Base-by-base conservation (phyloP, 2,113 vertebrate species). In the Hepsetus odoe region DNA sequence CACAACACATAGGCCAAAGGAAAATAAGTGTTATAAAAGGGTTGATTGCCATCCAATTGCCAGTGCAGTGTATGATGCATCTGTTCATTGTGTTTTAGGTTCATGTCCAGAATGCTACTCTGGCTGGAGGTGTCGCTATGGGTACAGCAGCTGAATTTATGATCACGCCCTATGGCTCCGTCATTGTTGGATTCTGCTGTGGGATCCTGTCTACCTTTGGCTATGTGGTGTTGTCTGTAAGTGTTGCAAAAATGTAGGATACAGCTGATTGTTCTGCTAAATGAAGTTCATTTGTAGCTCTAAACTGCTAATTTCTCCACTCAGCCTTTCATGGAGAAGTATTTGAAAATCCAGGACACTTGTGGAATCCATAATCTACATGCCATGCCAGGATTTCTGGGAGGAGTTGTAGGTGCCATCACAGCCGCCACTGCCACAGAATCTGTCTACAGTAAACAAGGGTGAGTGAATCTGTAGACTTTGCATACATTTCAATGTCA, bases 281-380 rank as follows among this genome's bases (percentile, higher is more conserved):
- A 49, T 35, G 30, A 35, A 13, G 55, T 58, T 58, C 24, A 1
- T 11, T 13, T 59, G 2, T 16, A 33, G 32, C 35, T 30, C 32
- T 62, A 35, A 59, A 72, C 22, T 40, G 10, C 4, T 35, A 0
- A 18, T 68, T 51, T 55, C 77, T 68, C 14, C 16, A 49, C 11
- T 56, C 77, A 99, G 97, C 97, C 97, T 0, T 94, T 95, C 85
- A 77, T 99, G 84, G 96, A 97, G 78, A 94, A 92, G 33, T 81
- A 68, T 35, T 70, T 99, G 16, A 94, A 91, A 38, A 90, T 99
- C 76, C 98, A 99, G 80, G 98, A 99, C 53, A 99, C 98, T 0
- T 99, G 98, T 3, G 98, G 98, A 30, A 76, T 99, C 76, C 95
- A 99, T 87, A 99, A 98, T 82, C 94, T 99, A 46, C 98, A 99